Evolutionary conservation across 2,888 invertebrate genomes (phyloP), one percentile per base, ranked within the genome.

Genomic region (Drosophila mimica): DNA sequence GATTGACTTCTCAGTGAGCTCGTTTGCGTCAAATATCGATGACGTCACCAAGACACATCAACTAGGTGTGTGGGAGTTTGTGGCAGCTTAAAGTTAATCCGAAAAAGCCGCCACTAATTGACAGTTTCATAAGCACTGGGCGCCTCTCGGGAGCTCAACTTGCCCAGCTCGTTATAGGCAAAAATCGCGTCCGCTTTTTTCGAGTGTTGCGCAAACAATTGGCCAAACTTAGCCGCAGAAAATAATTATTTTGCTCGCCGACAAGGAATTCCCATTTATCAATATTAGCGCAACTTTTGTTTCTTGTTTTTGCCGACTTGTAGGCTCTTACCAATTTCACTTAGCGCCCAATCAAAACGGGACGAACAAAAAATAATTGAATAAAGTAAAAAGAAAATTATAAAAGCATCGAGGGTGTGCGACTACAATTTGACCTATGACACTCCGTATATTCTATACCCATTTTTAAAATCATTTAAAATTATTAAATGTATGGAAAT

Each of bases 171-270:
- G 88, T 83, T 83, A 89, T 76, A 63, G 74, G 30, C 80, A 70
- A 64, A 66, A 74, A 66, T 49, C 67, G 62, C 49, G 30, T 56
- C 51, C 53, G 62, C 28, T 53, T 3, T 25, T 67, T 77, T 79
- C 68, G 70, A 88, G 87, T 87, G 90, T 82, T 88, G 82, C 73
- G 88, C 76, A 88, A 88, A 88, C 88, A 87, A 73, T 75, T 61
- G 69, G 34, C 70, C 59, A 67, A 60, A 65, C 62, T 76, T 54
- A 25, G 61, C 57, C 72, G 63, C 70, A 70, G 25, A 86, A 76
- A 70, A 74, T 63, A 80, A 77, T 82, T 82, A 76, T 84, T 49
- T 58, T 61, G 59, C 33, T 61, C 30, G 54, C 43, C 51, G 33
- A 25, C 70, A 8, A 15, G 46, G 34, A 34, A 34, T 40, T 11